Base-by-base conservation (phyloP, 2,113 vertebrate genomes). In the Epinephelus moara region DNA sequence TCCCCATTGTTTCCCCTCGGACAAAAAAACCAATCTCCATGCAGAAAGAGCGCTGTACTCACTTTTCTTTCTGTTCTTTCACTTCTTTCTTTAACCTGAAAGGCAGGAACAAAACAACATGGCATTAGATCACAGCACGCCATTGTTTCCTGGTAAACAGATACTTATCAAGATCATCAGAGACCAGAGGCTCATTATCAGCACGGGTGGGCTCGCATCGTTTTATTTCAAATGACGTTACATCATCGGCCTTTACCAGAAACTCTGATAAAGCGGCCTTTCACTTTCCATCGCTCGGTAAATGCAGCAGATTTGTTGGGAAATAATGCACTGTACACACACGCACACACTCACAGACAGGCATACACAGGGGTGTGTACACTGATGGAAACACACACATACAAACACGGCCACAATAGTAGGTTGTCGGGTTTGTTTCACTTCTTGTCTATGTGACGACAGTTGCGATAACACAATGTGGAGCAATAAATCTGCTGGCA, bases 71-170 rank as follows among this genome's bases (percentile, higher is more conserved):
- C 93, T 94, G 96, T 90, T 95, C 96, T 96, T 90, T 96, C 76
- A 93, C 91, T 84, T 97, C 97, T 96, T 96, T 97, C 97, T 97
- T 99, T 97, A 93, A 94, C 96, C 98, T 99, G 95, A 73, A 95
- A 95, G 45, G 88, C 49, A 93, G 59, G 88, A 78, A 87, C 91
- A 95, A 87, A 84, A 94, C 90, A 91, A 74, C 4, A 52, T 21
- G 42, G 62, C 77, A 70, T 95, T 80, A 94, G 79, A 87, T 89
- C 80, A 89, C 57, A 70, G 84, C 81, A 25, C 9, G 59, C 40
- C 47, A 47, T 80, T 84, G 69, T 92, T 83, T 59, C 21, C 62
- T 5, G 11, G 82, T 91, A 82, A 90, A 90, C 69, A 85, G 78
- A 94, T 88, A 80, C 66, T 72, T 57, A 87, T 85, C 74, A 17